Percentiles rank a stretch among this genome's conserved stretches.
Evolutionary conservation across 2,113 vertebrate genomes (phyloP).

Genomic region (Xenopus borealis): DNA sequence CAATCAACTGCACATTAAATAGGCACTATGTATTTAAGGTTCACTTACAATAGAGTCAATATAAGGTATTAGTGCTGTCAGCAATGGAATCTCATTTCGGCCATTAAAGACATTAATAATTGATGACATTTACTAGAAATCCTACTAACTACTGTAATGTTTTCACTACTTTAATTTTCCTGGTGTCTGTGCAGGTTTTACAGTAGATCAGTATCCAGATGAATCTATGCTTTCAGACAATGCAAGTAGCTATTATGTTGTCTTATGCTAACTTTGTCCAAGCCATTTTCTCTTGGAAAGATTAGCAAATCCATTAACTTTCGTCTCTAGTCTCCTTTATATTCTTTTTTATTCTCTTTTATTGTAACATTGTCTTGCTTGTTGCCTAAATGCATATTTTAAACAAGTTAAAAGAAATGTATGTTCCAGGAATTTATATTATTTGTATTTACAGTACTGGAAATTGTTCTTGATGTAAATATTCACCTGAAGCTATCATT

Average conservation of each 20-base stretch:
- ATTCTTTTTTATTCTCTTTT: too few species aligned
- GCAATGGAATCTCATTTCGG: constrained; percentile 24
- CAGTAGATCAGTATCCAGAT: constrained; percentile 6
- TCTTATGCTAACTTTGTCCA: neutral
- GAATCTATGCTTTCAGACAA: constrained; percentile 12
- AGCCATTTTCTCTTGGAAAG: constrained; percentile 8
- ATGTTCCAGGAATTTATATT: too few species aligned
- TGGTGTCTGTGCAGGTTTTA: constrained; percentile 9
- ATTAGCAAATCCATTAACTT: constrained; percentile 28
- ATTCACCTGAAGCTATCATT: too few species aligned
- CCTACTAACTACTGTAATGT: constrained; percentile 16
- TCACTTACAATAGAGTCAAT: constrained; percentile 34
- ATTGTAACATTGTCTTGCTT: too few species aligned
- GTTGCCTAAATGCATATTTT: too few species aligned
- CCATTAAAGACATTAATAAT: constrained; percentile 27
- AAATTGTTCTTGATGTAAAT: too few species aligned
- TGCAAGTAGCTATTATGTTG: constrained; percentile 12
- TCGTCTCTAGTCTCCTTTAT: neutral
- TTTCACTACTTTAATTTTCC: constrained; percentile 13
- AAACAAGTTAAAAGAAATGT: too few species aligned
- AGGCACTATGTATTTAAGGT: constrained; percentile 12
- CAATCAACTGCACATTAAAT: constrained; percentile 9
- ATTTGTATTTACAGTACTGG: too few species aligned
- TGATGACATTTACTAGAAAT: constrained; percentile 36
- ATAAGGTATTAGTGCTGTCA: constrained; percentile 16